These are phyloP conservation scores for Nesometra sesokonis DNA, from an alignment of 35 echinoderm and acorn worm species.

Conservation along the genomic window DNA sequence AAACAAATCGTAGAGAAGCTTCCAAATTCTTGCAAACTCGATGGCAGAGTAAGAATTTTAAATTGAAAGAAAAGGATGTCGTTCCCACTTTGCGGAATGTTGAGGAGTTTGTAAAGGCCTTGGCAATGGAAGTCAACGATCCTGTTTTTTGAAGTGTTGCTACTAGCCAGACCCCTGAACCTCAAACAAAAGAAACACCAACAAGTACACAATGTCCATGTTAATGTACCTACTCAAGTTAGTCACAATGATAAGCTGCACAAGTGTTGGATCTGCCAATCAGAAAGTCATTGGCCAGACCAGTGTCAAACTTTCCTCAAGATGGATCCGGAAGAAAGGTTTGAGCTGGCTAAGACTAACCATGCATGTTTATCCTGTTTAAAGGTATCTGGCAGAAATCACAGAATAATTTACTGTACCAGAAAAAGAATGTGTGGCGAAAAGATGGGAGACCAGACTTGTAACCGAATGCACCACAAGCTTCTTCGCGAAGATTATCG, in stretches of 20 bases:
- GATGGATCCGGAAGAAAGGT: no score
- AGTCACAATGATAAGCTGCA: background rate
- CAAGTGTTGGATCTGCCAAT: no score
- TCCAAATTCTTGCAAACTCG: background rate
- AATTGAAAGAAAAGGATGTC: background rate
- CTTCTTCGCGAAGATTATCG: no score
- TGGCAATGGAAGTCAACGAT: background rate
- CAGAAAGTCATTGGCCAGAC: no score
- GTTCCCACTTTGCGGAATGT: constrained; percentile 4
- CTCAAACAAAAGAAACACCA: background rate
- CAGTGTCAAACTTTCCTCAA: no score
- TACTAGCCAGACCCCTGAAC: background rate
- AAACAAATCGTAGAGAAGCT: background rate
- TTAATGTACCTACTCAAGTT: background rate
- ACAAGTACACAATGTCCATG: background rate
- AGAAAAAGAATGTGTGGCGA: no score
- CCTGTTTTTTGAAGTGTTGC: background rate
- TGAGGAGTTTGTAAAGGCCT: constrained; percentile 3
- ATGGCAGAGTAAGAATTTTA: constrained; percentile 1
- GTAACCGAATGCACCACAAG: no score
- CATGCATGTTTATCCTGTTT: no score
- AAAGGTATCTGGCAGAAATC: no score
- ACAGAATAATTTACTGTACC: no score
- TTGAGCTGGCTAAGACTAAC: no score
- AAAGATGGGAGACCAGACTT: no score